phyloP scores from a whole-genome alignment of 2,113 vertebrate species.

The Varanus komodoensis region DNA sequence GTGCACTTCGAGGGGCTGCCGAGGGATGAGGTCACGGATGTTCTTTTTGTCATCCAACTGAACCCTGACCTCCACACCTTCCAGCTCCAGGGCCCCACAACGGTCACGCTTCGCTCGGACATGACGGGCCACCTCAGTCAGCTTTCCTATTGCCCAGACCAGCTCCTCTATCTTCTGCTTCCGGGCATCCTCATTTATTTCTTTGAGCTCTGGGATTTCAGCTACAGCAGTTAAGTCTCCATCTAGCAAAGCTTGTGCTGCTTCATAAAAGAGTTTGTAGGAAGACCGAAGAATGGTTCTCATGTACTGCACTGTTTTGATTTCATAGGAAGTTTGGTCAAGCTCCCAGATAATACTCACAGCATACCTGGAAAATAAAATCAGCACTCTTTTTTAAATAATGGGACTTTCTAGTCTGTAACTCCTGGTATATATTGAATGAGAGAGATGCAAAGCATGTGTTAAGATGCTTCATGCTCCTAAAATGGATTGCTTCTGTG shows the following conservation, averaged over 20 bases:
- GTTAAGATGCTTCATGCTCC: background rate
- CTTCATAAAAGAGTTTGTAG: conserved; percentile 93
- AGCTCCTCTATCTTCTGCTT: conserved; percentile 77
- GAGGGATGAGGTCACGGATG: conserved; percentile 90
- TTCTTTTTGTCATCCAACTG: conserved; percentile 89
- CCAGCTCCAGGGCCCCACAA: conserved; percentile 91
- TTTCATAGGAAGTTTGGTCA: conserved; percentile 78
- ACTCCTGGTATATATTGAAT: background rate
- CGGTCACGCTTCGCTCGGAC: conserved; percentile 81
- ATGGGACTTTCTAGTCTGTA: background rate
- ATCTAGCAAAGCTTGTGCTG: conserved; percentile 88
- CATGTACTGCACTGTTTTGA: conserved; percentile 81
- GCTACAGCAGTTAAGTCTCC: conserved; percentile 71
- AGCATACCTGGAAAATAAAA: conserved; percentile 84
- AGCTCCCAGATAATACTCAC: conserved; percentile 94
- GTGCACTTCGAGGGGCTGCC: conserved; percentile 92
- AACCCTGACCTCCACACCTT: conserved; percentile 90
- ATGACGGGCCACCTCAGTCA: conserved; percentile 85
- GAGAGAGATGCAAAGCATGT: background rate
- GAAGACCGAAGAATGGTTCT: conserved; percentile 89
- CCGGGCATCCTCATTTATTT: conserved; percentile 66
- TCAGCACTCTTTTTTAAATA: background rate
- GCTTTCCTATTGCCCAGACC: conserved; percentile 79
- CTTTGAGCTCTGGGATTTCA: conserved; percentile 81
- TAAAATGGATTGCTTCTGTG: background rate